phyloP scores from a whole-genome alignment of 2,113 vertebrate genomes.

The Plotosus lineatus region DNA sequence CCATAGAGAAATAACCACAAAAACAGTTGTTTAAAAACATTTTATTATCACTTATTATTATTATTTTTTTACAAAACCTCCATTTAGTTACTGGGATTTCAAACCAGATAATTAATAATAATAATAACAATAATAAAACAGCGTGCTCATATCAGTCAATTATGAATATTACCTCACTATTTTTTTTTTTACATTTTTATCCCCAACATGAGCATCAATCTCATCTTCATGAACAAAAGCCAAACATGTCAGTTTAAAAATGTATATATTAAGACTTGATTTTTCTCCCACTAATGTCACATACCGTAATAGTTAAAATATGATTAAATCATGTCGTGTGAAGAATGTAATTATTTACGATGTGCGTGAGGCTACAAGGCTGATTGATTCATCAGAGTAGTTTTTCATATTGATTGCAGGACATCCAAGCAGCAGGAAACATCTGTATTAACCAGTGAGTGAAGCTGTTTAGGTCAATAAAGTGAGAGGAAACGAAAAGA shows the following conservation, averaged over 20 bases:
- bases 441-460: neutral
- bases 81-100: constrained; percentile 23
- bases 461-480: neutral
- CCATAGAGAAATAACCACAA: neutral
- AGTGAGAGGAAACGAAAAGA: neutral
- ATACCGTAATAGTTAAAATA: constrained; percentile 42
- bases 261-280: constrained; percentile 31
- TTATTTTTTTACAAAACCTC: constrained; percentile 56
- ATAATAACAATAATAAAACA: constrained; percentile 20
- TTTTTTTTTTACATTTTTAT: neutral
- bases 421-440: neutral
- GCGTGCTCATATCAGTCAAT: neutral
- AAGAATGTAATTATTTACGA: constrained; percentile 37
- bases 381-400: too few species aligned
- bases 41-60: constrained; percentile 62
- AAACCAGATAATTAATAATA: constrained; percentile 9
- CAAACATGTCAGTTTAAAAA: constrained; percentile 27
- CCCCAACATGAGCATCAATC: constrained; percentile 17
- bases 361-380: constrained; percentile 53
- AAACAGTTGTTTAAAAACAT: constrained; percentile 14
- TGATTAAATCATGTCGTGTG: constrained; percentile 31
- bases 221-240: constrained; percentile 16
- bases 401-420: neutral
- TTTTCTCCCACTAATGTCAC: neutral
- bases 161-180: neutral